Percentiles rank a stretch among this genome's conserved stretches.
These are phyloP conservation scores for Lepidocyrtoides sp. DNA, from an alignment of 2,888 invertebrate genomes.

Conservation along the genomic window DNA sequence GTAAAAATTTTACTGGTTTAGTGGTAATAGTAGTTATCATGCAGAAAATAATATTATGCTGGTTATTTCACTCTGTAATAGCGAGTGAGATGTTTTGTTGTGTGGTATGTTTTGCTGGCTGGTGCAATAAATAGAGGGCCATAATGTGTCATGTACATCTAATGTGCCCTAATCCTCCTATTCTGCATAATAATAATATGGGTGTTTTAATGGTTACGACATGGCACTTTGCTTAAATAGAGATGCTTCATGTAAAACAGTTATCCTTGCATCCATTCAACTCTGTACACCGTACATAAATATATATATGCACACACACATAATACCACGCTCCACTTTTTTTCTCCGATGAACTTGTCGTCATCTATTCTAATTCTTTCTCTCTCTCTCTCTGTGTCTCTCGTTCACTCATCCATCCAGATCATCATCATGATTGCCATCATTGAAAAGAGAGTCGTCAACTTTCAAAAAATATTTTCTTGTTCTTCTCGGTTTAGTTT, in stretches of 20 bases:
- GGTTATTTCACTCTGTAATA: background rate
- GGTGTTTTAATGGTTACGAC: constrained; percentile 74
- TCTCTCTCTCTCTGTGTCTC: constrained; percentile 44
- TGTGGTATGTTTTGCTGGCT: background rate
- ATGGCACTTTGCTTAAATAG: constrained; percentile 54
- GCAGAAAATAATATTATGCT: background rate
- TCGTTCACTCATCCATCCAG: constrained; percentile 73
- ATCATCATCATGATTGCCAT: constrained; percentile 59
- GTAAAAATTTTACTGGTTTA: constrained; percentile 9
- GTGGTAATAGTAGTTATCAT: background rate
- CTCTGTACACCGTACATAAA: background rate
- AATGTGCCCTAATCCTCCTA: constrained; percentile 74
- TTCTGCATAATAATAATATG: constrained; percentile 63
- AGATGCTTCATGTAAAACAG: constrained; percentile 5
- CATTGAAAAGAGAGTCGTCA: constrained; percentile 65
- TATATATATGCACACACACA: no score
- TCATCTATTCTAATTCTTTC: constrained; percentile 76
- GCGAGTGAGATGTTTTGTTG: background rate
- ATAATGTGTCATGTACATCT: constrained; percentile 63
- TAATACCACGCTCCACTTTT: constrained; percentile 59
- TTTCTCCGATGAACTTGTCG: constrained; percentile 67
- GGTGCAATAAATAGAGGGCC: constrained; percentile 31
- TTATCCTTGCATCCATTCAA: background rate
- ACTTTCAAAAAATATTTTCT: constrained; percentile 51
- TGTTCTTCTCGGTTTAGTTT: constrained; percentile 40